These are phyloP conservation scores for Cyclophora albipunctata DNA, from an alignment of 2,888 invertebrate species.

Conservation along the genomic window DNA sequence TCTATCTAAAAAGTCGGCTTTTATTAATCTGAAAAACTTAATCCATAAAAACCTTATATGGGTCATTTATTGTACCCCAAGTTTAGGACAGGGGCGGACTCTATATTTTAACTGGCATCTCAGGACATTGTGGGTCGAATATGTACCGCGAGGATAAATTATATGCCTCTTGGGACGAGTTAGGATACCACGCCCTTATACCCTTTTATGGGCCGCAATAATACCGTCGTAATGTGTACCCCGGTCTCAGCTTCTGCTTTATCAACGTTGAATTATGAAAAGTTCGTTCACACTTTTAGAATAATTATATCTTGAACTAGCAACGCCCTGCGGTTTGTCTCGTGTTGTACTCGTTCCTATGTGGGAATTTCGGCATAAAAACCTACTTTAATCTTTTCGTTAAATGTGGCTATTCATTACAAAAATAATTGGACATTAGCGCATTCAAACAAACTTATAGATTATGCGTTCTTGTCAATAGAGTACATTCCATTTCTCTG, in stretches of 20 bases:
- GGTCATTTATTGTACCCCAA: conserved; percentile 37
- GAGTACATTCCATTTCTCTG: too few relatives aligned
- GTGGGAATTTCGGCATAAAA: too few relatives aligned
- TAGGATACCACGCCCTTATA: conserved; percentile 38
- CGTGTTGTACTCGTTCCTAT: too few relatives aligned
- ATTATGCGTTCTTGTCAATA: too few relatives aligned
- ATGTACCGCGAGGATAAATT: conserved; percentile 40
- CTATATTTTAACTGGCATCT: conserved; percentile 37
- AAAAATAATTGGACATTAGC: too few relatives aligned
- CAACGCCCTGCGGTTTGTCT: too few relatives aligned
- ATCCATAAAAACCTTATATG: conserved; percentile 22
- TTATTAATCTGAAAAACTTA: too few relatives aligned
- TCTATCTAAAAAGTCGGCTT: too few relatives aligned
- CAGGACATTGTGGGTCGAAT: conserved; percentile 32
- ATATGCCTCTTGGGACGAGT: conserved; percentile 46
- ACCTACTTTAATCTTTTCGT: too few relatives aligned
- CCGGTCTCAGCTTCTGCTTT: conserved; percentile 19
- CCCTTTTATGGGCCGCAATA: conserved; percentile 49
- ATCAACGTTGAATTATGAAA: conserved; percentile 3
- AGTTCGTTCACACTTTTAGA: not conserved
- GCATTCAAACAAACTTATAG: too few relatives aligned
- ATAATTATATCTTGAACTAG: too few relatives aligned
- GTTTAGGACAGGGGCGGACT: conserved; percentile 20
- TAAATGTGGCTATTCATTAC: too few relatives aligned
- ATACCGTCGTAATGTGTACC: conserved; percentile 32